Evolutionary conservation across 2,888 invertebrate species (phyloP).

Genomic region (Toxonevra muliebris): DNA sequence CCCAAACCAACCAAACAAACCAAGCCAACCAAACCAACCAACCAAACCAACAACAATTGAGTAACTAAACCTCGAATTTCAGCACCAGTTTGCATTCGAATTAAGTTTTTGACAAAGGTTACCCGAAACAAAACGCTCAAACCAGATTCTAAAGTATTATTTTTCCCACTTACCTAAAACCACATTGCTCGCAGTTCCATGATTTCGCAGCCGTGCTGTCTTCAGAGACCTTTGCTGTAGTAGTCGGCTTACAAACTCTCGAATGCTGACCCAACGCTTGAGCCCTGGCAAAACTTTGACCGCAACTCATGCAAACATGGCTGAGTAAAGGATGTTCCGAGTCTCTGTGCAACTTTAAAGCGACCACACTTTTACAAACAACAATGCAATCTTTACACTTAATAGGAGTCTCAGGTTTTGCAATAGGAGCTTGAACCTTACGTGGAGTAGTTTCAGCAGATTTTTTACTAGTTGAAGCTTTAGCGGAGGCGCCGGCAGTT

Average conservation of each 20-base stretch:
- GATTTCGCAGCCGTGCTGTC: constrained; percentile 24
- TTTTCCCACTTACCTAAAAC: constrained; percentile 44
- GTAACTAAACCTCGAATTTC: no score
- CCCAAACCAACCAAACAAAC: no score
- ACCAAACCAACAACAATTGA: no score
- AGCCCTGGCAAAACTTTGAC: constrained; percentile 73
- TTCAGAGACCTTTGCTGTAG: constrained; percentile 3
- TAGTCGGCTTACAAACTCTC: constrained; percentile 56
- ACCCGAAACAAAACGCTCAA: no score
- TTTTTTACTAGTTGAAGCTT: constrained; percentile 10
- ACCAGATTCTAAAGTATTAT: no score
- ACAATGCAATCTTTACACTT: constrained; percentile 40
- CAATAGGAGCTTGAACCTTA: neutral
- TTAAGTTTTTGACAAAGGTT: no score
- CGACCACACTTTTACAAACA: constrained; percentile 64
- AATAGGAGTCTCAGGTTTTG: neutral
- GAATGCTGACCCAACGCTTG: constrained; percentile 81
- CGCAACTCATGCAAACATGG: constrained; percentile 77
- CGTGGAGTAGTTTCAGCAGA: neutral
- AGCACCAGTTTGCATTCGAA: no score
- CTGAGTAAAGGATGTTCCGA: constrained; percentile 71
- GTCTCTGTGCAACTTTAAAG: constrained; percentile 72
- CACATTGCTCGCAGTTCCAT: constrained; percentile 53
- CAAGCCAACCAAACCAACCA: no score
- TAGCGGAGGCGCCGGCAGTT: neutral